Percentiles rank a stretch among this genome's conserved stretches.
Evolutionary conservation across 2,113 vertebrate species (phyloP).

Genomic region (Atherinomorus stipes): DNA sequence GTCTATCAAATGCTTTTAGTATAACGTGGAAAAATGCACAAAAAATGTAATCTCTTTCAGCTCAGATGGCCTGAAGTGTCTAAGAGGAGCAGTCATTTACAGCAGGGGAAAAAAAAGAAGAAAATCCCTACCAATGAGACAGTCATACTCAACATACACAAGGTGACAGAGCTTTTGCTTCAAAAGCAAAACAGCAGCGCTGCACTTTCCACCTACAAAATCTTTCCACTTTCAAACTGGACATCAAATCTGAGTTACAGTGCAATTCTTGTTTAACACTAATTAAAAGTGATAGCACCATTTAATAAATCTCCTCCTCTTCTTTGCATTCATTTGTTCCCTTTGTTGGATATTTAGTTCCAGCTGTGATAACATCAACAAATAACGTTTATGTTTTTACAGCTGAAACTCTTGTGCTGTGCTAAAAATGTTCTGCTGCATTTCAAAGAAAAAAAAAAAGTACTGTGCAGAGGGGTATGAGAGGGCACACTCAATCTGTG

Average conservation of each 20-base stretch:
- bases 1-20: background rate
- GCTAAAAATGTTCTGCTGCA: constrained; percentile 1
- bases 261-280: background rate
- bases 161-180: too few species aligned
- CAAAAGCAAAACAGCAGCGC: background rate
- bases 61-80: background rate
- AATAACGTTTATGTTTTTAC: constrained; percentile 51
- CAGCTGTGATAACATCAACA: constrained; percentile 57
- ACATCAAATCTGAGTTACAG: background rate
- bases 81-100: background rate
- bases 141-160: too few species aligned
- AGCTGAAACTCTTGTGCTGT: constrained; percentile 36
- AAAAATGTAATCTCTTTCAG: constrained; percentile 7
- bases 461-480: background rate
- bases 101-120: background rate
- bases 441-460: background rate
- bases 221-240: background rate
- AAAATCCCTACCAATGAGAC: too few species aligned
- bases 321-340: constrained; percentile 7
- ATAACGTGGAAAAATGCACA: background rate
- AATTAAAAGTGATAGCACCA: too few species aligned
- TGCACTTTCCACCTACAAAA: background rate
- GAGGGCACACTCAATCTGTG: too few species aligned
- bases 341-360: background rate
- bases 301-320: background rate